phyloP scores from a whole-genome alignment of 2,113 vertebrate species.

The Apaloderma vittatum region DNA sequence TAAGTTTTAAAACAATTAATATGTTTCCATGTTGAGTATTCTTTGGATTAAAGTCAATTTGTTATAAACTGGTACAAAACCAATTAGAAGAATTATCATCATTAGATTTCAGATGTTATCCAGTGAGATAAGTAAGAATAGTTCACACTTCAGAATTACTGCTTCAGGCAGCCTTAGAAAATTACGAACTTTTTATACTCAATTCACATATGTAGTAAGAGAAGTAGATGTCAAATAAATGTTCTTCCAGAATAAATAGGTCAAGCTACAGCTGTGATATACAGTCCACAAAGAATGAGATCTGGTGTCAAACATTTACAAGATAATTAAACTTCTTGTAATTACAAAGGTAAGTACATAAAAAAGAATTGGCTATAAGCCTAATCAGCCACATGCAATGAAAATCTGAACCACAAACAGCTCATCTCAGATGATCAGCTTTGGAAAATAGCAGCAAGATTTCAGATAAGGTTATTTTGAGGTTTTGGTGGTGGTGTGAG shows the following conservation, averaged over 20 bases:
- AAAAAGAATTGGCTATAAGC: not conserved
- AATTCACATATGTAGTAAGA: not conserved
- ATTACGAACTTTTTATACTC: not conserved
- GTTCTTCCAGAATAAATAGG: not conserved
- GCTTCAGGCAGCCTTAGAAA: constrained; percentile 29
- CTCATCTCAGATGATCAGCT: not conserved
- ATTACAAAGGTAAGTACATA: constrained; percentile 5
- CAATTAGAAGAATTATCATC: constrained; percentile 31
- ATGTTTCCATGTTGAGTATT: not conserved
- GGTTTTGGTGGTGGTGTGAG: too few relatives aligned
- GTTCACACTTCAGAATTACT: constrained; percentile 4
- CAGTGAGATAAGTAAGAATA: not conserved
- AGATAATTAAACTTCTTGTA: not conserved
- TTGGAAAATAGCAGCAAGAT: not conserved
- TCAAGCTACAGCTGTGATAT: not conserved
- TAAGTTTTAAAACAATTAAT: constrained; percentile 18
- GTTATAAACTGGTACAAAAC: not conserved
- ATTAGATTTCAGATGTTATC: constrained; percentile 25
- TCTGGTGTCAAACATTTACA: not conserved
- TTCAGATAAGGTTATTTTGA: not conserved
- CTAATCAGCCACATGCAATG: not conserved
- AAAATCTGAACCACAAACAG: constrained; percentile 11
- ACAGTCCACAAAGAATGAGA: not conserved
- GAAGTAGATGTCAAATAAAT: constrained; percentile 5
- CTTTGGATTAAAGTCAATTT: constrained; percentile 15